A percentile compares a stretch with the other conserved stretches of the same genome.
Conservation (phyloP, 2,888 invertebrate species). For the Heterodera filipjevi region DNA sequence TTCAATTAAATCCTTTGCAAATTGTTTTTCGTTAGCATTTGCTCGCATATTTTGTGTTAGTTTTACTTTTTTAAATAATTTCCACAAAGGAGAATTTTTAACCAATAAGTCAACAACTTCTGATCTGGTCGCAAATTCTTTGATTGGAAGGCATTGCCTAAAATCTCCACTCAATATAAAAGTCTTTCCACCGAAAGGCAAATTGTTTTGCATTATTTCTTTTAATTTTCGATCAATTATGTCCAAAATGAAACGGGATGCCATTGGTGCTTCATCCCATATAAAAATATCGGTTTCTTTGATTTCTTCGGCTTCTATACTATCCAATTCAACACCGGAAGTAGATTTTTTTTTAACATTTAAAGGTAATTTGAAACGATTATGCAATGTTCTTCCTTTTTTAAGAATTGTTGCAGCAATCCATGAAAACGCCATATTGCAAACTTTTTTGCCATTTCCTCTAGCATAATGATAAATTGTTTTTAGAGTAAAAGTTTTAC, state of each 20-base stretch:
- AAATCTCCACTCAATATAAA: constrained; percentile 34
- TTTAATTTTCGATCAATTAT: constrained; percentile 29
- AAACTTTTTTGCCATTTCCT: constrained; percentile 29
- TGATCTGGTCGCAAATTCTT: constrained; percentile 14
- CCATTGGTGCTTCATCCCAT: constrained; percentile 41
- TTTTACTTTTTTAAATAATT: constrained; percentile 7
- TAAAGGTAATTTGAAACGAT: constrained; percentile 30
- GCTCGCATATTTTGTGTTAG: constrained; percentile 34
- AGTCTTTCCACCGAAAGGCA: constrained; percentile 39
- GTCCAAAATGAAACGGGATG: constrained; percentile 19
- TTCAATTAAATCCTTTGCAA: constrained; percentile 27
- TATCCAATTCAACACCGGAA: constrained; percentile 24
- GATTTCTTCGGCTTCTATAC: constrained; percentile 19
- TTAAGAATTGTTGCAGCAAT: no score
- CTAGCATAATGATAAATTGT: constrained; percentile 35
- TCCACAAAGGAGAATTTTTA: constrained; percentile 29
- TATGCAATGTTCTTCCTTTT: constrained; percentile 39
- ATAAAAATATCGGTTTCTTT: constrained; percentile 30
- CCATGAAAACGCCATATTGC: constrained; percentile 39
- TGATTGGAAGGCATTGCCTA: constrained; percentile 24
- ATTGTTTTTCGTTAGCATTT: constrained; percentile 26
- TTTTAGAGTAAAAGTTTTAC: constrained; percentile 67
- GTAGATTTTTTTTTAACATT: constrained; percentile 33
- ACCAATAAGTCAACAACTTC: constrained; percentile 28
- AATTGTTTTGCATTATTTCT: constrained; percentile 32